Evolutionary conservation across 2,797 vertebrate species (phyloP).

Genomic region (Sandelia bainsii): DNA sequence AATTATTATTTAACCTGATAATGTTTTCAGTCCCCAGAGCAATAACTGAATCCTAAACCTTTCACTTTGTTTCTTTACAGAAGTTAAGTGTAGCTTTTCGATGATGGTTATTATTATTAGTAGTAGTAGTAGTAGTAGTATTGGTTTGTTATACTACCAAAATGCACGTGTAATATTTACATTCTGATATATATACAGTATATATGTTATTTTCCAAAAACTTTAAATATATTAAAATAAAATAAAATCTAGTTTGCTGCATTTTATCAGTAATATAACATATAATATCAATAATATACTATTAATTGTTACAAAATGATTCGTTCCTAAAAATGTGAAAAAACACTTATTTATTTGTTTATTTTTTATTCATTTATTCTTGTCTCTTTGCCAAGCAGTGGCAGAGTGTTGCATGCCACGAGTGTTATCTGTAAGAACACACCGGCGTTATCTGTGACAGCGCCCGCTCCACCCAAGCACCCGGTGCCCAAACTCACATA

Average conservation of each 20-base stretch:
- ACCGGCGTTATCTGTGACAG: constrained; percentile 60
- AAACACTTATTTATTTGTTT: not conserved
- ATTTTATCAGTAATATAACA: not conserved
- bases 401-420: not conserved
- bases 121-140: too few relatives aligned
- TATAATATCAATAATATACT: not conserved
- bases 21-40: not conserved
- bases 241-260: not conserved
- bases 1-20: too few relatives aligned
- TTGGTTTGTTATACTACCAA: too few relatives aligned
- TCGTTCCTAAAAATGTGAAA: too few relatives aligned
- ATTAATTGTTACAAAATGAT: too few relatives aligned
- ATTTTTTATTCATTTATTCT: not conserved
- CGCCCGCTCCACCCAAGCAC: constrained; percentile 51
- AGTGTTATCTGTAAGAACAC: constrained; percentile 52
- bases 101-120: too few relatives aligned
- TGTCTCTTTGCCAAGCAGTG: not conserved
- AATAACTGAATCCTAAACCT: not conserved
- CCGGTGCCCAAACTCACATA: not conserved
- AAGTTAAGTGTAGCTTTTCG: too few relatives aligned
- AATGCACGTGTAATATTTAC: too few relatives aligned
- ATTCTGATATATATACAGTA: too few relatives aligned
- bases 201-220: too few relatives aligned
- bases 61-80: too few relatives aligned
- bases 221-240: too few relatives aligned